Conservation (phyloP, 2,888 invertebrate genomes). For the Ypsolopha scabrella region DNA sequence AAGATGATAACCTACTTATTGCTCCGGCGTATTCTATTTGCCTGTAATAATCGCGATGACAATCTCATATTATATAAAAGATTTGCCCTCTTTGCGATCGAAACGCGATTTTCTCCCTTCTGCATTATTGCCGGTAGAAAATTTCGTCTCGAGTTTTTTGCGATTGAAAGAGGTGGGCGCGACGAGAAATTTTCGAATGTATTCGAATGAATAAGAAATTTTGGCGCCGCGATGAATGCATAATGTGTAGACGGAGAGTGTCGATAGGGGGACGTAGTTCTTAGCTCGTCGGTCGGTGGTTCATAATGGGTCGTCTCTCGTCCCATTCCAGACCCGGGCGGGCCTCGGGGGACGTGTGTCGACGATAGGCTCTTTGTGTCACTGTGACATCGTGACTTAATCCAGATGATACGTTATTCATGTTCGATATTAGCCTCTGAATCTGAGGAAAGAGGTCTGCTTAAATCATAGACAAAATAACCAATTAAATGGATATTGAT, state of each 20-base stretch:
- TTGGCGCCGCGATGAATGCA: conserved; percentile 46
- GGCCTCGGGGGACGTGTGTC: background rate
- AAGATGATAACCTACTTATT: conserved; percentile 67
- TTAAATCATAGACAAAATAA: no score
- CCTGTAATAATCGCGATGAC: conserved; percentile 71
- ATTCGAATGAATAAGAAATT: conserved; percentile 62
- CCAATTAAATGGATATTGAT: no score
- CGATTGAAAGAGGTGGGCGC: conserved; percentile 53
- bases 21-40: conserved; percentile 69
- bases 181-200: conserved; percentile 57
- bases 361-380: background rate
- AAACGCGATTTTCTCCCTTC: conserved; percentile 68
- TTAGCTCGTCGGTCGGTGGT: conserved; percentile 1
- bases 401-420: background rate
- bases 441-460: no score
- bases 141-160: conserved; percentile 53
- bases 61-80: conserved; percentile 71
- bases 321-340: background rate
- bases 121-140: conserved; percentile 50
- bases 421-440: background rate
- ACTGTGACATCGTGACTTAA: background rate
- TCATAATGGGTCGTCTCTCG: conserved; percentile 17
- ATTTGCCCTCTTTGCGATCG: conserved; percentile 67
- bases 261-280: conserved; percentile 8
- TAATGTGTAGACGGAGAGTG: conserved; percentile 27